Conservation (phyloP, 2,113 vertebrate genomes). For the Protobothrops mucrosquamatus region DNA sequence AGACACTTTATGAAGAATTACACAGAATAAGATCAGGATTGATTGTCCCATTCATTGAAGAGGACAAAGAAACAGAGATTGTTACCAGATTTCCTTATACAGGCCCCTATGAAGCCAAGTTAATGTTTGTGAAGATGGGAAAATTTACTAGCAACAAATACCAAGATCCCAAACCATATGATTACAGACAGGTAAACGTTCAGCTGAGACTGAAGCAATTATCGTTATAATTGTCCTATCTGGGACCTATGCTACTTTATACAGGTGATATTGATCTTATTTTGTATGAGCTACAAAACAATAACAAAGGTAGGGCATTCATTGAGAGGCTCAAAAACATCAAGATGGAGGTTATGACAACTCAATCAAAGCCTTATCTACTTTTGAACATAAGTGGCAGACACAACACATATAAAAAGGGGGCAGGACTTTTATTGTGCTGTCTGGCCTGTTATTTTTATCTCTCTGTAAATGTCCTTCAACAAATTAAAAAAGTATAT, state of each 20-base stretch:
- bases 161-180: slow-evolving; percentile 64
- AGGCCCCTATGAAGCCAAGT: slow-evolving; percentile 52
- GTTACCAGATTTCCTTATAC: slow-evolving; percentile 51
- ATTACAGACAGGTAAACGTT: slow-evolving; percentile 67
- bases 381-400: not conserved
- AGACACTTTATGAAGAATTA: slow-evolving; percentile 18
- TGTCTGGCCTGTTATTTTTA: not conserved
- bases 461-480: not conserved
- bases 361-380: not conserved
- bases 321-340: not conserved
- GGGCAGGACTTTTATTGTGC: not conserved
- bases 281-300: not conserved
- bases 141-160: slow-evolving; percentile 53
- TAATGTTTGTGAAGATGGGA: slow-evolving; percentile 64
- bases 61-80: slow-evolving; percentile 47
- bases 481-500: not conserved
- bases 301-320: not conserved
- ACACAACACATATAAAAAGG: not conserved
- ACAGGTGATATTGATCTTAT: not conserved
- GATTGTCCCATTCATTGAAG: slow-evolving; percentile 17
- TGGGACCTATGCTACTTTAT: not conserved
- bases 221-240: not conserved
- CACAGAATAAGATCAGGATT: not conserved
- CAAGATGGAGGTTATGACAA: not conserved
- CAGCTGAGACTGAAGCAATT: not conserved